A percentile compares a stretch with the other conserved stretches of the same genome.
phyloP scores from a whole-genome alignment of 1,140 invertebrate species.

The Hyposmocoma kahamanoa region DNA sequence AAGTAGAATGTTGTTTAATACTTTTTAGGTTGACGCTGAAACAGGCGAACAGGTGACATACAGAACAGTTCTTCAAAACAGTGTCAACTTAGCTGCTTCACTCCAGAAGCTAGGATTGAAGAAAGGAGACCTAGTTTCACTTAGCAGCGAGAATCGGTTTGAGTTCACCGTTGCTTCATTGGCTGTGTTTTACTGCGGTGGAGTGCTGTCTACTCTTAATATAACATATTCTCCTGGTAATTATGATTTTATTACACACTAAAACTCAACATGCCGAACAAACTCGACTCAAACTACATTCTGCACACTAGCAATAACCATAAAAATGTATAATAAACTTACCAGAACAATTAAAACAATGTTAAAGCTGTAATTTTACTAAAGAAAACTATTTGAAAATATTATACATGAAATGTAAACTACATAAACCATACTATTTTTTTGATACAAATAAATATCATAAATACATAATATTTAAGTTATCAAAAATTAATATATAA shows the following conservation, averaged over 20 bases:
- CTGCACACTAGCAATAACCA: no score
- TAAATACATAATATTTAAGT: no score
- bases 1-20: no score
- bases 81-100: slow-evolving; percentile 59
- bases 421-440: no score
- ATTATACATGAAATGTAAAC: no score
- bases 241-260: background rate
- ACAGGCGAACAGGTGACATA: slow-evolving; percentile 61
- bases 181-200: slow-evolving; percentile 65
- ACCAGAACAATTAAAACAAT: no score
- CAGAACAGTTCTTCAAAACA: slow-evolving; percentile 59
- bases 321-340: no score
- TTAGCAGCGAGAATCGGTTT: slow-evolving; percentile 73
- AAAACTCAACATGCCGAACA: background rate
- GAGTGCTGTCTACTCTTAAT: slow-evolving; percentile 69
- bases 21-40: slow-evolving; percentile 63
- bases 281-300: no score
- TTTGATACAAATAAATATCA: no score
- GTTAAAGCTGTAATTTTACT: no score
- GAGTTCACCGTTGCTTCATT: slow-evolving; percentile 66
- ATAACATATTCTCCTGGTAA: slow-evolving; percentile 72
- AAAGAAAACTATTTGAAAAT: no score
- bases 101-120: slow-evolving; percentile 58
- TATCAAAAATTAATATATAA: no score
- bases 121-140: slow-evolving; percentile 66